Evolutionary conservation across 1,140 invertebrate genomes (phyloP), one percentile per base, ranked within the genome.

Genomic region (Agrilus planipennis): DNA sequence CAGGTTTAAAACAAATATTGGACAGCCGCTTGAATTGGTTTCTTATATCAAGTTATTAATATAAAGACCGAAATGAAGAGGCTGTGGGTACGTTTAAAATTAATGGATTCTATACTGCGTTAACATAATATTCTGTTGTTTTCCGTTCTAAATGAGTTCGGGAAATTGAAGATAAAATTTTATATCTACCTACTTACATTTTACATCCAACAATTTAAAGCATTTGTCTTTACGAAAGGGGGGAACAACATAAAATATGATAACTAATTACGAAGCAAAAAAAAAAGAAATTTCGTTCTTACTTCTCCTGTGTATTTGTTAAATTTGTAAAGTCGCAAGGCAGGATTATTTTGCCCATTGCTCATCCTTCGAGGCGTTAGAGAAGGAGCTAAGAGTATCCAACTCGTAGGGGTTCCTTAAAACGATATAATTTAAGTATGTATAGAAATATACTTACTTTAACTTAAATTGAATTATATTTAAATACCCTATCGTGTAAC

Each of bases 241-340:
- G n/a, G n/a, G n/a, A n/a, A n/a, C n/a, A n/a, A n/a, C n/a, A 29
- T 29, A 29, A 29, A 29, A 15, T 29, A 14, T 14, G 16, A n/a
- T 29, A 29, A 29, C 16, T 1, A 14, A 14, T 34, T 3, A 18
- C 3, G 31, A 34, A 14, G n/a, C 19, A 17, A 34, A 34, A 17
- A 34, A 4, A 12, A 27, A 15, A 3, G 1, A 25, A 27, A 15
- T 12, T 16, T 12, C 15, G 29, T 14, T 54, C 64, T 62, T 67
- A 86, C 82, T 67, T 81, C 74, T 47, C 86, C 87, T 12, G 79
- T 79, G 52, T 77, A 75, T 30, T 79, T 83, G 60, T 92, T 81
- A 57, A 89, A 92, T 63, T 89, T 83, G 64, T 91, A 87, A 7
- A 92, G 74, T 41, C 89, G 72, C 27, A 93, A 64, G 7, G 85